Evolutionary conservation across 2,113 vertebrate species (phyloP).

Genomic region (Antechinus stuartii): DNA sequence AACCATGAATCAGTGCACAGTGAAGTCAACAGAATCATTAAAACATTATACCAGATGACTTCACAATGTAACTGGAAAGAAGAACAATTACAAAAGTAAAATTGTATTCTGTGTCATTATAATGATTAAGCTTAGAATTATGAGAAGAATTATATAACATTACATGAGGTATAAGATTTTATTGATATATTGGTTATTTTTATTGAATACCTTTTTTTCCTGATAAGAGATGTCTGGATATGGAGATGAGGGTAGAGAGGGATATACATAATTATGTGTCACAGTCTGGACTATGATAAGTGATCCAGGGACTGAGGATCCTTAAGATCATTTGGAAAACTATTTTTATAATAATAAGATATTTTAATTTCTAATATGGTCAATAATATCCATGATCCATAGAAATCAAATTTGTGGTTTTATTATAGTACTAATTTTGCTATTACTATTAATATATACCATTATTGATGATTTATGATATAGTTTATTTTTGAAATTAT

Average conservation of each 20-base stretch:
- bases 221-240: neutral
- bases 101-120: neutral
- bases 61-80: neutral
- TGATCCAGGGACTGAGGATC: neutral
- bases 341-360: neutral
- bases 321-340: neutral
- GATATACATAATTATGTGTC: neutral
- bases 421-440: neutral
- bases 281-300: neutral
- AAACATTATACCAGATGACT: neutral
- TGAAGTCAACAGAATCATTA: neutral
- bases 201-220: neutral
- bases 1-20: neutral
- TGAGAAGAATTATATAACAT: neutral
- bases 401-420: neutral
- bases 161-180: neutral
- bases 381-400: neutral
- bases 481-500: too few species aligned
- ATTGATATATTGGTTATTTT: neutral
- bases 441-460: neutral
- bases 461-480: too few species aligned
- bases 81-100: neutral
- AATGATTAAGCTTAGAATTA: neutral
- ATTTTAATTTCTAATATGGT: neutral
- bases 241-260: neutral